Conservation (phyloP, 2,888 invertebrate species). For the Plebejus melissa region DNA sequence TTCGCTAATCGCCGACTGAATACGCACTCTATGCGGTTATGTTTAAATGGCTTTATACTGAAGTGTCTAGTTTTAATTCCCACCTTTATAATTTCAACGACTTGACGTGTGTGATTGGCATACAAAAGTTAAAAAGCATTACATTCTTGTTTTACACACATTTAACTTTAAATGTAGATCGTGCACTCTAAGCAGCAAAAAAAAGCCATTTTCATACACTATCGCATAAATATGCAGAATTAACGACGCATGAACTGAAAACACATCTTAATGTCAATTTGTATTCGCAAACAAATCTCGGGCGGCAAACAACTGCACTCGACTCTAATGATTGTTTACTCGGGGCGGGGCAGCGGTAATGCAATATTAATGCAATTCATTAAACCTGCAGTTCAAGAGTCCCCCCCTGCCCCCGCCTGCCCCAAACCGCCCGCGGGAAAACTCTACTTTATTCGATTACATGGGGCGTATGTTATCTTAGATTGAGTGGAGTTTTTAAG, state of each 20-base stretch:
- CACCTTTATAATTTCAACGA: neutral
- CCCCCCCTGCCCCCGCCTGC: constrained; percentile 47
- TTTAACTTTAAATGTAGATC: neutral
- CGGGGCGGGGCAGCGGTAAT: constrained; percentile 69
- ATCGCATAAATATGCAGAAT: constrained; percentile 13
- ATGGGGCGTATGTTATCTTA: constrained; percentile 30
- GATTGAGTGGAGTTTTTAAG: neutral
- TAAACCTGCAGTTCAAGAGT: constrained; percentile 72
- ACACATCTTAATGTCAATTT: constrained; percentile 53
- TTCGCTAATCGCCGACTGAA: constrained; percentile 14
- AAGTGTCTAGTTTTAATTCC: neutral
- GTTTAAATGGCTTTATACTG: neutral
- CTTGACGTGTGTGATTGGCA: too few species aligned
- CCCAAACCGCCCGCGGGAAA: constrained; percentile 33
- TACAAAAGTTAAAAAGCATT: too few species aligned
- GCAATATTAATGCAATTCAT: constrained; percentile 80
- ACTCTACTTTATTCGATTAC: constrained; percentile 42
- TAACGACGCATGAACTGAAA: constrained; percentile 33
- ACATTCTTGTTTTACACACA: too few species aligned
- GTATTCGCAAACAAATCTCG: constrained; percentile 74
- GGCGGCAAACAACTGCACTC: constrained; percentile 55
- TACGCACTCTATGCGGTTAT: neutral
- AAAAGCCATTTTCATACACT: neutral
- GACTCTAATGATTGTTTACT: constrained; percentile 74
- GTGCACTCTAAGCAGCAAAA: neutral